Evolutionary conservation across 1,140 invertebrate species (phyloP), one percentile per base, ranked within the genome.

Genomic region (Archivesica marissinica): DNA sequence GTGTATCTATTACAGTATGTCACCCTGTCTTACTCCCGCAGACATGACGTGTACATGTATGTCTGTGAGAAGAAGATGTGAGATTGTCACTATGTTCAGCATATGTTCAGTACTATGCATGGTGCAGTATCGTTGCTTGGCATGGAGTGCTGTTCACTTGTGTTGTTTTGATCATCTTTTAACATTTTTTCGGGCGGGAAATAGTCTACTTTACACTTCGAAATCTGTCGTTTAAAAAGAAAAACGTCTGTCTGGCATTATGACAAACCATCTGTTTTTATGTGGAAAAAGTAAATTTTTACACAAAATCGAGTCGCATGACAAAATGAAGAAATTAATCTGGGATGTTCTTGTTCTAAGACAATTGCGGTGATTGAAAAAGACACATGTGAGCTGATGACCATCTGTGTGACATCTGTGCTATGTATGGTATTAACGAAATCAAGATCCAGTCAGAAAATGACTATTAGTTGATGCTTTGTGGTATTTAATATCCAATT

Each of bases 391-490:
- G 44, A 7, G 35, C 28, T 15, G 6, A n/a, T 33, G 33, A 0
- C 41, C 41, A 30, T 33, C 28, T 30, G 30, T 20, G 68, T 47
- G 68, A 72, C 68, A 50, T 23, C 68, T 72, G 44, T 50, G 39
- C 20, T 44, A 72, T 72, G 68, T 72, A 72, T 72, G 68, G 68
- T 72, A 72, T 72, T 72, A 25, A 72, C n/a, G 41, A 28, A 50
- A 47, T 7, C 41, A 50, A 23, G 68, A 72, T 3, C 20, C 35
- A 66, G 39, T 50, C 41, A 44, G 30, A 44, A 50, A 20, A 72
- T 44, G 59, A 20, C 59, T 64, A 20, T 11, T 28, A 72, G 68
- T 72, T 72, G 68, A 72, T 72, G 68, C 68, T 72, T 72, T 72
- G 11, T 30, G 25, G n/a, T 50, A 47, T 44, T 47, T 47, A 11